Base-by-base conservation (phyloP, 1,140 invertebrate genomes). In the Drosophila asahinai region DNA sequence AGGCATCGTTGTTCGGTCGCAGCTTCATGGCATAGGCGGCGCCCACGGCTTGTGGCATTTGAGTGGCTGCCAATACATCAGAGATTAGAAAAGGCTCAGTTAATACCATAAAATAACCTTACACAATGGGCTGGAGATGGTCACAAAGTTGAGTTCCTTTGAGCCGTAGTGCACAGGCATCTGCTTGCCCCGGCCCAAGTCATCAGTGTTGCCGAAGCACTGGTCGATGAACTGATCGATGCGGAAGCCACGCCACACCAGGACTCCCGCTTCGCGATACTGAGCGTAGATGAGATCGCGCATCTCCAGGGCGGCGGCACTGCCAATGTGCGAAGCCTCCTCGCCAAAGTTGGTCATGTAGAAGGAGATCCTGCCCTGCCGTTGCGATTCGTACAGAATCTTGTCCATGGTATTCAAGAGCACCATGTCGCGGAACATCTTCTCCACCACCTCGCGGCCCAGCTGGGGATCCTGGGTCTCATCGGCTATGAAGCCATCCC, bases 321-420 rank as follows among this genome's bases (percentile, higher is more conserved):
- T 99, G 1, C 99, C 99, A 82, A 99, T 93, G 54, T 95, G 95
- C 3, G 97, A 96, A 0, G 97, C 98, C 94, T 99, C 99, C 94
- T 99, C 99, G 0, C 99, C 99, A 89, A 96, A 98, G 94, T 97
- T 99, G 1, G 99, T 99, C 99, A 99, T 99, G 92, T 99, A 99
- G 93, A 99, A 99, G 1, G 98, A 99, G 83, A 99, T 99, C 58
- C 99, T 94, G 0, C 99, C 99, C 94, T 99, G 99, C 47, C 94
- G 94, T 62, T 99, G 99, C 72, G 98, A 99, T 94, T 99, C 99
- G 86, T 99, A 99, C 42, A 99, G 93, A 79, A 99, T 98, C 91
- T 97, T 96, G 92, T 99, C 99, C 97, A 99, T 98, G 12, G 96
- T 96, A 91, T 96, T 98, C 2, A 99, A 92, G 14, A 97, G 94